phyloP scores from a whole-genome alignment of 2,797 vertebrate species.

The Calcarius lapponicus region DNA sequence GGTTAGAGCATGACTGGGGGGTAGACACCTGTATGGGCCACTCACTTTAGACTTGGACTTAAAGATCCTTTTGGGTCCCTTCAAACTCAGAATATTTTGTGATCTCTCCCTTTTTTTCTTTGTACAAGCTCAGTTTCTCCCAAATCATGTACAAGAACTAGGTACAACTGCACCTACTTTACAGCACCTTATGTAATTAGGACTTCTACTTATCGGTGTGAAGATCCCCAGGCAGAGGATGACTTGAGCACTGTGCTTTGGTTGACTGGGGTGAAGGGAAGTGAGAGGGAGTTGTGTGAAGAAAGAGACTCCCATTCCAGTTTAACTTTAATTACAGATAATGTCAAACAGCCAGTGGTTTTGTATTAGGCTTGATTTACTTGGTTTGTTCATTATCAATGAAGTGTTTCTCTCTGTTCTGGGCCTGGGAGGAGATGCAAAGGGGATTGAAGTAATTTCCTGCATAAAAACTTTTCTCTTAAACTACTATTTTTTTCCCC shows the following conservation, averaged over 20 bases:
- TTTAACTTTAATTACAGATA: conserved; percentile 51
- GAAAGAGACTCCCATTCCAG: conserved; percentile 4
- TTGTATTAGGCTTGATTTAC: conserved; percentile 24
- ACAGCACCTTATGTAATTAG: not conserved
- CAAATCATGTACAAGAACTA: not conserved
- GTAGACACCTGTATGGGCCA: not conserved
- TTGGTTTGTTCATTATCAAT: not conserved
- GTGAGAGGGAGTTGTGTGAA: not conserved
- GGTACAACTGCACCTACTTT: not conserved
- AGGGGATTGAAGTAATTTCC: conserved; percentile 20
- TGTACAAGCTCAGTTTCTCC: not conserved
- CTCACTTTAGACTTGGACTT: not conserved
- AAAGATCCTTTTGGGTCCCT: not conserved
- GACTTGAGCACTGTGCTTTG: not conserved
- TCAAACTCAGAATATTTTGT: not conserved
- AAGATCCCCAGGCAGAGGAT: not conserved
- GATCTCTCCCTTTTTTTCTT: not conserved
- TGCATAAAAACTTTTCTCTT: not conserved
- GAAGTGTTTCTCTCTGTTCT: not conserved
- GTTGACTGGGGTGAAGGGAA: not conserved
- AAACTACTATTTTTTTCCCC: not conserved
- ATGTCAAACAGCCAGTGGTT: not conserved
- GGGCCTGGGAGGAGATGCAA: not conserved
- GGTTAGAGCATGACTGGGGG: not conserved
- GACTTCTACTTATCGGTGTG: not conserved